Percentiles rank a stretch among this genome's conserved stretches.
These are phyloP conservation scores for Catalaphyllia jardinei DNA, from an alignment of 64 coral and sea anemone species.

Conservation along the genomic window DNA sequence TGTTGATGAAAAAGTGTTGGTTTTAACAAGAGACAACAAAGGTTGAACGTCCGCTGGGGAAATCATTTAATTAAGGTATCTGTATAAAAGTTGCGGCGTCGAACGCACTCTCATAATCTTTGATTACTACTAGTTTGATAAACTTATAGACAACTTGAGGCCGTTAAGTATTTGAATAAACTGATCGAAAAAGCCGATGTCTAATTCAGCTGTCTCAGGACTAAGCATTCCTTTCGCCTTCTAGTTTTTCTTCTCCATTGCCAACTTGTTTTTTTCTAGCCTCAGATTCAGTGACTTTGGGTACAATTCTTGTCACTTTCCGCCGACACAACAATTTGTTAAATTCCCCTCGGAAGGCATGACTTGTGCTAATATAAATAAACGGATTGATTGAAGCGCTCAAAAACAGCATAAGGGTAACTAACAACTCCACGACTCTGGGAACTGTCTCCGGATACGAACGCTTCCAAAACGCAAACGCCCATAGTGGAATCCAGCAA, in stretches of 20 bases:
- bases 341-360: not conserved
- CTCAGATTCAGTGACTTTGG: not conserved
- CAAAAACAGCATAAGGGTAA: not conserved
- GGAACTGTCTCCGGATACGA: not conserved
- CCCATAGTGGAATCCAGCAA: slow-evolving; percentile 17
- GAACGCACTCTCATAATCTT: no score
- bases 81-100: no score
- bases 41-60: no score
- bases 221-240: not conserved
- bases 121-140: no score
- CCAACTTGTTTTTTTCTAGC: not conserved
- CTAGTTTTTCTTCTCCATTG: not conserved
- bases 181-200: no score
- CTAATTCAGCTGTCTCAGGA: no score
- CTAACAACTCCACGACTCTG: not conserved
- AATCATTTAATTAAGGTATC: no score
- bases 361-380: not conserved
- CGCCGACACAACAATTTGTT: not conserved
- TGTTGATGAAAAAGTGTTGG: no score
- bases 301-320: not conserved
- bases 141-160: no score
- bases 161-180: no score
- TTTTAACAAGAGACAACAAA: no score
- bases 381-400: slow-evolving; percentile 23
- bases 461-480: not conserved